These are phyloP conservation scores for Aplochiton taeniatus DNA, from an alignment of 2,797 vertebrate species.

Conservation along the genomic window DNA sequence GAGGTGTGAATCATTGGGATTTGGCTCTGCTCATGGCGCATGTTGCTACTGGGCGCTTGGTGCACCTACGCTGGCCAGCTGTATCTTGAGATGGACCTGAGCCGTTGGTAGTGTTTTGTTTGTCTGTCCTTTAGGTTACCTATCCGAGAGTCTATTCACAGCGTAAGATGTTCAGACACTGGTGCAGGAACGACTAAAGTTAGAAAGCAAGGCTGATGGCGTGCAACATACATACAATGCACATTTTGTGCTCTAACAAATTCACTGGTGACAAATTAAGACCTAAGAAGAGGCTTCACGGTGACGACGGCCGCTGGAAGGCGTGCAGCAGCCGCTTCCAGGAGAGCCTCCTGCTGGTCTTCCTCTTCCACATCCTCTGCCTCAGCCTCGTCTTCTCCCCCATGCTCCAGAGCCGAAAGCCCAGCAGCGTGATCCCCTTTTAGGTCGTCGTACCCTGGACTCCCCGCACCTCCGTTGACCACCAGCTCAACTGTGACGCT, in stretches of 20 bases:
- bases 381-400: constrained; percentile 54
- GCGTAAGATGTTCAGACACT: constrained; percentile 17
- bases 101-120: too few relatives aligned
- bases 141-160: constrained; percentile 1
- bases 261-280: constrained; percentile 55
- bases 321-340: constrained; percentile 40
- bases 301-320: constrained; percentile 46
- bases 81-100: neutral
- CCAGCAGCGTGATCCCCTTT: constrained; percentile 52
- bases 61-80: constrained; percentile 13
- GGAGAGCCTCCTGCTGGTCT: constrained; percentile 39
- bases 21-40: constrained; percentile 3
- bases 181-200: neutral
- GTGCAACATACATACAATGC: constrained; percentile 18
- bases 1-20: constrained; percentile 34
- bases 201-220: neutral
- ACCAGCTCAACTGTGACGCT: constrained; percentile 54
- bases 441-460: constrained; percentile 53
- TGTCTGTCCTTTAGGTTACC: neutral
- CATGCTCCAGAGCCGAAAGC: constrained; percentile 62
- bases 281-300: constrained; percentile 66
- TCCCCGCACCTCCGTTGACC: constrained; percentile 55
- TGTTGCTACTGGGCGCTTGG: neutral
- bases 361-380: constrained; percentile 56
- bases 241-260: constrained; percentile 20